Evolutionary conservation across 2,888 invertebrate species (phyloP).

Genomic region (Ophonus ardosiacus): DNA sequence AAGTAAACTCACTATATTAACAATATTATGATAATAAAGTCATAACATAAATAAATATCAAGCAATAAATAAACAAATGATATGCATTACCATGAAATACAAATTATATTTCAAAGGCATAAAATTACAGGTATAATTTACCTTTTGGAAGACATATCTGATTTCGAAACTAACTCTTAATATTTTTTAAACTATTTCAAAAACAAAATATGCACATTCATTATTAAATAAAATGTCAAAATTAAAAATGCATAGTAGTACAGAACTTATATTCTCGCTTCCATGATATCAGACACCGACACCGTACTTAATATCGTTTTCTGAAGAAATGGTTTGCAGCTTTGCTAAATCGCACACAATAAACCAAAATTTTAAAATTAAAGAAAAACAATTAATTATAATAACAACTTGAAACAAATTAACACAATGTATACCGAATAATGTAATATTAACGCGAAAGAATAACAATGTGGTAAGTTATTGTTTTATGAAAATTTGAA

Average conservation of each 20-base stretch:
- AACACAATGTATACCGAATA: not conserved
- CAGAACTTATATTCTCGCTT: constrained; percentile 50
- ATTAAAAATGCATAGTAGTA: constrained; percentile 53
- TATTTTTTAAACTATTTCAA: constrained; percentile 54
- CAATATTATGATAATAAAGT: constrained; percentile 1
- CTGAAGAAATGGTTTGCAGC: constrained; percentile 51
- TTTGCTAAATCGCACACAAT: constrained; percentile 29
- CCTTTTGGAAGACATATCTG: constrained; percentile 75
- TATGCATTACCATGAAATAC: constrained; percentile 12
- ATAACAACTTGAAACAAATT: not conserved
- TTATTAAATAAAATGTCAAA: constrained; percentile 61
- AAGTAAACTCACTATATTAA: not conserved
- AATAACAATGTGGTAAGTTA: not conserved
- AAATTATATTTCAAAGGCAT: constrained; percentile 41
- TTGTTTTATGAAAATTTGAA: not conserved
- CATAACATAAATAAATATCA: constrained; percentile 21
- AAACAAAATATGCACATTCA: constrained; percentile 61
- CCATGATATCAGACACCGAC: constrained; percentile 50
- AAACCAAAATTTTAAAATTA: not conserved
- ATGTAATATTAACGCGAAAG: not conserved
- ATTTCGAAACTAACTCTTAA: constrained; percentile 53
- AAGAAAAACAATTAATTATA: not conserved
- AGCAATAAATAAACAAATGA: constrained; percentile 40
- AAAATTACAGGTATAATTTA: constrained; percentile 65
- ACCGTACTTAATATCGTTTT: constrained; percentile 15